Base-by-base conservation (phyloP, 2,888 invertebrate genomes). In the Carabus problematicus region DNA sequence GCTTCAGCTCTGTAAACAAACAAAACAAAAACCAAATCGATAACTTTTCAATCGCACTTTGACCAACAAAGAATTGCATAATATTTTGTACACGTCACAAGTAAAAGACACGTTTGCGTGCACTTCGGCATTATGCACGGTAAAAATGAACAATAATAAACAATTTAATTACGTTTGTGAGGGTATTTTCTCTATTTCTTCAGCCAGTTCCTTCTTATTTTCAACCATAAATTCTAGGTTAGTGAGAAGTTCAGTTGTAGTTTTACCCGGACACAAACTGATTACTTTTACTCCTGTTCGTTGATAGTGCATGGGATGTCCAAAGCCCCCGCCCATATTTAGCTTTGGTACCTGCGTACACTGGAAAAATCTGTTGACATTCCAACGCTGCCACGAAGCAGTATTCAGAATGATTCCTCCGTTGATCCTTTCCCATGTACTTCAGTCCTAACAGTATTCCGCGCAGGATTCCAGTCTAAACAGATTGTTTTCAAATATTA, bases 401-500 rank as follows among this genome's bases (percentile, higher is more conserved):
- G 83, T 78, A 73, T 84, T 84, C 11, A 84, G 78, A 19, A 85
- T 78, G 8, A 82, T 77, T 16, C 83, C 85, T 18, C 84, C 84
- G 83, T 45, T 78, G 79, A 74, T 84, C 82, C 64, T 79, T 82
- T 41, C 82, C 79, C 77, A 85, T 79, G 73, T 83, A 80, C 71
- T 84, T 80, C 62, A 85, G 74, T 2, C 80, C 85, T n/a, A 85
- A 74, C 52, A 81, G 74, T 16, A 78, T 79, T 0, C 80, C 80
- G 8, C 82, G 78, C 41, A 83, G 76, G 4, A 82, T 80, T 0
- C 84, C 83, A 58, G 79, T 81, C 82, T 83, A 75, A 73, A 79
- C 77, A 58, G 42, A 45, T 29, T 12, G 43, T 67, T 68, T 72
- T 60, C n/a, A 9, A 18, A 52, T 47, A 47, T 47, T 47, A 47